phyloP scores from a whole-genome alignment of 2,113 vertebrate species.

The Notiomystis cincta region DNA sequence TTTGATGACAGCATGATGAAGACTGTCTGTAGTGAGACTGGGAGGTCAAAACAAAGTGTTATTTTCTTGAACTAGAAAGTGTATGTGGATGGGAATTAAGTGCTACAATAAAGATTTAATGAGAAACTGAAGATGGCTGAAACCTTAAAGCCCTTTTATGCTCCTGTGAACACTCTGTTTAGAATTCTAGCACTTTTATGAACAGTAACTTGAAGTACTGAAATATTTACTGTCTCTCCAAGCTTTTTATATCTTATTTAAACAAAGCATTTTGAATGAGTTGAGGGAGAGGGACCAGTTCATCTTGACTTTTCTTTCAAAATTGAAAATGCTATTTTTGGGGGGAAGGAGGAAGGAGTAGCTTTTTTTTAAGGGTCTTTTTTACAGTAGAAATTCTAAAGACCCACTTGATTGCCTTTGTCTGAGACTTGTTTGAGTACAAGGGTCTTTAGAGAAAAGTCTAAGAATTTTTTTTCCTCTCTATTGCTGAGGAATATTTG shows the following conservation, averaged over 20 bases:
- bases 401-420: background rate
- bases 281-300: background rate
- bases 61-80: background rate
- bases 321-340: background rate
- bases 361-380: background rate
- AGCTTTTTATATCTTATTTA: background rate
- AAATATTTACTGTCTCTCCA: background rate
- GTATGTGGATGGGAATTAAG: background rate
- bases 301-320: background rate
- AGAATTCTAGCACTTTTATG: background rate
- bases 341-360: background rate
- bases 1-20: background rate
- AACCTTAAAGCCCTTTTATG: background rate
- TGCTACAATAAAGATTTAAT: slow-evolving; percentile 18
- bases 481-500: background rate
- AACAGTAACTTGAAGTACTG: background rate
- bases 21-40: background rate
- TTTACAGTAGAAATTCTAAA: background rate
- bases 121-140: background rate
- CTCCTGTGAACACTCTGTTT: background rate
- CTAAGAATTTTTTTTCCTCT: background rate
- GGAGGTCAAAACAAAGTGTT: background rate
- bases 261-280: background rate
- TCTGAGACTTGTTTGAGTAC: background rate
- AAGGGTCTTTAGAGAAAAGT: background rate